Evolutionary conservation across 2,797 vertebrate genomes (phyloP), one percentile per base, ranked within the genome.

Genomic region (Gallirallus australis): DNA sequence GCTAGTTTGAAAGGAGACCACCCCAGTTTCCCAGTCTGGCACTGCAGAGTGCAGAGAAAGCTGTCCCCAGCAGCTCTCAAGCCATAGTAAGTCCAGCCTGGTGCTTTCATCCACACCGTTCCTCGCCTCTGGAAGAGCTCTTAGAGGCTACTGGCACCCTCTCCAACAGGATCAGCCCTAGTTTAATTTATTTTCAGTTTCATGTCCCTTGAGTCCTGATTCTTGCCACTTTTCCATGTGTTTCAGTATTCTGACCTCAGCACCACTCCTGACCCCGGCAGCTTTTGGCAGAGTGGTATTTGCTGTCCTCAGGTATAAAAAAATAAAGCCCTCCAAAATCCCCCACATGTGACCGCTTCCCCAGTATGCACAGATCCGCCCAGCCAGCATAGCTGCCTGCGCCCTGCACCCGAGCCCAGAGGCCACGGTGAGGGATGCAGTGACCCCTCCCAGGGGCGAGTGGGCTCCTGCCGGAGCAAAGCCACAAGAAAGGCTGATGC

Each of bases 401-500:
- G 1, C 64, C 75, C 78, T 2, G 45, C 39, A 12, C 47, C 30
- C 53, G 59, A 47, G 60, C 60, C 47, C 85, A 19, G 86, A 57
- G 73, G 57, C 71, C 82, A 18, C 0, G 5, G 73, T 3, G 47
- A 80, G 60, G 83, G 72, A 69, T 11, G 27, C 35, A 0, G 9
- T 30, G 69, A 47, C 88, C 86, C 50, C 83, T 92, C 31, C 63
- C 75, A 48, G 86, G 42, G 79, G 91, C 33, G 13, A 71, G 86
- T n/a, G 3, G 57, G 69, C 61, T 88, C 92, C 75, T 17, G 15
- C 70, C 4, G 16, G 57, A 85, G 6, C 9, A 30, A 60, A 94
- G 86, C 93, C 96, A 94, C 91, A 91, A 90, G 85, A 96, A 94
- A 96, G 93, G 88, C 71, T 16, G 1, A 35, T 39, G 90, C 90